Evolutionary conservation across 2,797 vertebrate genomes (phyloP).

Genomic region (Calcarius lapponicus): DNA sequence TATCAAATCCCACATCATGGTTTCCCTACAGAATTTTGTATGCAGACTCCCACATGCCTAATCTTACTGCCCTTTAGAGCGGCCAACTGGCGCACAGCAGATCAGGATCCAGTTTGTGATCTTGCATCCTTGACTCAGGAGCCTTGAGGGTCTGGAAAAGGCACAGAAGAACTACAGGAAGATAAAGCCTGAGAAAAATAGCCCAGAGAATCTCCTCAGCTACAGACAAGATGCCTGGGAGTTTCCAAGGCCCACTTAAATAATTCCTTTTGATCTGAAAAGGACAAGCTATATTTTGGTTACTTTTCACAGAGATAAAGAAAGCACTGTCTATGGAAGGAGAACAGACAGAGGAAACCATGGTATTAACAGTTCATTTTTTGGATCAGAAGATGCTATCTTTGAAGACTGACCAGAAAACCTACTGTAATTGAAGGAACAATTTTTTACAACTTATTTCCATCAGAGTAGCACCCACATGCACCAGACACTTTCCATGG

Average conservation of each 20-base stretch:
- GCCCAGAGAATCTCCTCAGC: background rate
- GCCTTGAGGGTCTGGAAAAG: background rate
- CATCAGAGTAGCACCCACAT: background rate
- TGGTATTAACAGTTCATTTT: background rate
- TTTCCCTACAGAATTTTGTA: background rate
- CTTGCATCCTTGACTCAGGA: background rate
- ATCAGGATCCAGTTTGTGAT: constrained; percentile 9
- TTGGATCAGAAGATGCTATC: background rate
- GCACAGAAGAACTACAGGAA: background rate
- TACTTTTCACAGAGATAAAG: background rate
- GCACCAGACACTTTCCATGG: background rate
- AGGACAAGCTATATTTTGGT: background rate
- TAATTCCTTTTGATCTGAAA: constrained; percentile 19
- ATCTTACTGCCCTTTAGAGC: background rate
- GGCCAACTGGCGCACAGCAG: background rate
- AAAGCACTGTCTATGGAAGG: background rate
- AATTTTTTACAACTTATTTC: background rate
- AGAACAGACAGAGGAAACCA: background rate
- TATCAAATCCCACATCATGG: background rate
- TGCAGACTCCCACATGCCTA: background rate
- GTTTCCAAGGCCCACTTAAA: background rate
- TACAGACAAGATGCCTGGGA: background rate
- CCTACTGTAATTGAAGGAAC: background rate
- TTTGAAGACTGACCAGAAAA: background rate
- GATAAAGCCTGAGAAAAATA: background rate